Percentiles rank a stretch among this genome's conserved stretches.
Conservation (phyloP, 2,113 vertebrate genomes). For the Lophotis ruficrista region DNA sequence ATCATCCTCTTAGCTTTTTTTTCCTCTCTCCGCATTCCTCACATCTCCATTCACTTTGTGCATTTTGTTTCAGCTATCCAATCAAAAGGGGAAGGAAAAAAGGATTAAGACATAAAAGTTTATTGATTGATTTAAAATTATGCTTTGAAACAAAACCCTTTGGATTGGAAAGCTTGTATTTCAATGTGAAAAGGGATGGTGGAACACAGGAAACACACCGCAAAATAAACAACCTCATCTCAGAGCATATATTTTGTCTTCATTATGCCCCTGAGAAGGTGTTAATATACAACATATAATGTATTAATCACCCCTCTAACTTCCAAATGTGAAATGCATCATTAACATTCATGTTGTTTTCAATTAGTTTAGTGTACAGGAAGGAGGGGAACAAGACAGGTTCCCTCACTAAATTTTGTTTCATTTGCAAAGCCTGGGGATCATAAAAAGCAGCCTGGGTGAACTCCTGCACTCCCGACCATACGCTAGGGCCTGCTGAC, state of each 20-base stretch:
- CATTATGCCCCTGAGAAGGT: conserved; percentile 76
- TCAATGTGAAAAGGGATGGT: background rate
- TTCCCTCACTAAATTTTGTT: conserved; percentile 19
- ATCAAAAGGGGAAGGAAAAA: background rate
- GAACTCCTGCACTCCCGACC: background rate
- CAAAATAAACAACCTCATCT: conserved; percentile 55
- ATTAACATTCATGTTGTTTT: conserved; percentile 81
- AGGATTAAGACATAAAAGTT: conserved; percentile 20
- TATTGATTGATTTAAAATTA: conserved; percentile 52
- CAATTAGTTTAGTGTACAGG: conserved; percentile 71
- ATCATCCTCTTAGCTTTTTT: background rate
- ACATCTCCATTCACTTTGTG: background rate
- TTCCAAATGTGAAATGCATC: conserved; percentile 79
- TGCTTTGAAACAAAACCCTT: conserved; percentile 31
- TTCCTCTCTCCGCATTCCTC: background rate
- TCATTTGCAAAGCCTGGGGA: background rate
- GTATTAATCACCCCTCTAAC: conserved; percentile 79
- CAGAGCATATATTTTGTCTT: conserved; percentile 68
- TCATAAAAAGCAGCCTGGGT: background rate
- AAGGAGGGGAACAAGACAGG: conserved; percentile 42
- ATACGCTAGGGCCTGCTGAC: background rate
- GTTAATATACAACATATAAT: conserved; percentile 72
- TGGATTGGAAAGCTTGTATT: background rate
- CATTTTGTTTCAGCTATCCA: background rate
- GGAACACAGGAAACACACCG: background rate